A percentile compares a stretch with the other conserved stretches of the same genome.
These are phyloP conservation scores for Scomber japonicus DNA, from an alignment of 2,113 vertebrate genomes.

Conservation along the genomic window DNA sequence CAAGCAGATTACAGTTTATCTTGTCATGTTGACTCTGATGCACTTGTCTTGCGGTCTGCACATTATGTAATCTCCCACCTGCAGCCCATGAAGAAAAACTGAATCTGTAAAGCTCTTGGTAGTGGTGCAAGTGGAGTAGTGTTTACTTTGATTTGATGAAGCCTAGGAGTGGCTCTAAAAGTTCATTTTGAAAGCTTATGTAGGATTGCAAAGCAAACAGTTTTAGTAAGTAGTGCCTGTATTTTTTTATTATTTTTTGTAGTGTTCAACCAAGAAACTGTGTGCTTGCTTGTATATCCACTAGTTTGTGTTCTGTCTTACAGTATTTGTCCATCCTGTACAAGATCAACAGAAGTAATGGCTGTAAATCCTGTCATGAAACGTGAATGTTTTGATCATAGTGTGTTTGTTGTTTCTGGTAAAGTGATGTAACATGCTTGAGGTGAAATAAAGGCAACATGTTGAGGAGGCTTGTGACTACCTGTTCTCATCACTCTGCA, in stretches of 20 bases:
- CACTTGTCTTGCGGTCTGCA: slow-evolving; percentile 17
- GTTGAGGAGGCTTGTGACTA: slow-evolving; percentile 28
- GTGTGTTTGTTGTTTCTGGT: slow-evolving; percentile 24
- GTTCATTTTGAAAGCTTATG: slow-evolving; percentile 40
- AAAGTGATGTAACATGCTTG: slow-evolving; percentile 10
- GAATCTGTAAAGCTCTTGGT: slow-evolving; percentile 28
- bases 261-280: background rate
- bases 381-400: background rate
- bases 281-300: background rate
- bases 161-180: slow-evolving; percentile 1
- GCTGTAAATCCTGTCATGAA: slow-evolving; percentile 1
- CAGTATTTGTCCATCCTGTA: background rate
- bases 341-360: background rate
- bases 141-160: slow-evolving; percentile 39
- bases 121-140: slow-evolving; percentile 16
- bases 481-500: slow-evolving; percentile 52
- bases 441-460: slow-evolving; percentile 35
- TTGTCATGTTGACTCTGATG: slow-evolving; percentile 7
- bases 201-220: background rate
- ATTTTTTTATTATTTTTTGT: background rate
- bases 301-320: background rate
- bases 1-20: slow-evolving; percentile 1
- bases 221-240: background rate
- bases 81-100: slow-evolving; percentile 20
- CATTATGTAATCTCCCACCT: slow-evolving; percentile 50